These are phyloP conservation scores for Smithornis capensis DNA, from an alignment of 2,113 vertebrate species.

Conservation along the genomic window DNA sequence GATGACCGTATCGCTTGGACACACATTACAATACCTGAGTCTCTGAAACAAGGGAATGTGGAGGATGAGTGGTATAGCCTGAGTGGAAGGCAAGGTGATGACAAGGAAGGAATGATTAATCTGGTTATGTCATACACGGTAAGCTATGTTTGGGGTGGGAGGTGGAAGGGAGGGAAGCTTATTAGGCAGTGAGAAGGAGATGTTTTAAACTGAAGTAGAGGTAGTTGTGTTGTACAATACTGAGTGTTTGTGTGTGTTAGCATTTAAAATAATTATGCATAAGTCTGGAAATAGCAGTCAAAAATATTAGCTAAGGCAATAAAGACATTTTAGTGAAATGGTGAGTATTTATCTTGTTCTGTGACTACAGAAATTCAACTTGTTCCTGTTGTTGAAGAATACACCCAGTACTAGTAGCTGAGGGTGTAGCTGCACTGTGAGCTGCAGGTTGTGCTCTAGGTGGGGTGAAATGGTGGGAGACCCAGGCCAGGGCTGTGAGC, in stretches of 20 bases:
- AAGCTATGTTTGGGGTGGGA: slow-evolving; percentile 44
- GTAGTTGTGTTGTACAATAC: background rate
- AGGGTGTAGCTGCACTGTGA: background rate
- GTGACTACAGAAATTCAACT: background rate
- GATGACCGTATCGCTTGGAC: slow-evolving; percentile 99
- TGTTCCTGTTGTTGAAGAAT: background rate
- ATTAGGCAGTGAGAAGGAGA: background rate
- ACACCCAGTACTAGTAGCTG: background rate
- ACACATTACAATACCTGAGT: slow-evolving; percentile 90
- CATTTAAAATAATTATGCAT: background rate
- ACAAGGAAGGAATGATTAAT: slow-evolving; percentile 99
- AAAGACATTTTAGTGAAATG: background rate
- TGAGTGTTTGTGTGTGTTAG: background rate
- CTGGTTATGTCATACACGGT: slow-evolving; percentile 95
- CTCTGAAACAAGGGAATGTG: slow-evolving; percentile 86
- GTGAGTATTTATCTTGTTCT: background rate
- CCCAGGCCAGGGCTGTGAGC: background rate
- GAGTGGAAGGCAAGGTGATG: slow-evolving; percentile 93
- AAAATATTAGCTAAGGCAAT: background rate
- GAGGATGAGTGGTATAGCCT: slow-evolving; percentile 95
- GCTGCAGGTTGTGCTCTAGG: background rate
- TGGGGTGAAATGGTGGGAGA: background rate
- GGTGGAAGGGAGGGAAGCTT: background rate
- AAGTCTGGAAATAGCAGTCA: background rate
- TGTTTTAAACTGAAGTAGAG: background rate